These are phyloP conservation scores for Chrysotoxum bicinctum DNA, from an alignment of 2,888 invertebrate genomes.

Conservation along the genomic window DNA sequence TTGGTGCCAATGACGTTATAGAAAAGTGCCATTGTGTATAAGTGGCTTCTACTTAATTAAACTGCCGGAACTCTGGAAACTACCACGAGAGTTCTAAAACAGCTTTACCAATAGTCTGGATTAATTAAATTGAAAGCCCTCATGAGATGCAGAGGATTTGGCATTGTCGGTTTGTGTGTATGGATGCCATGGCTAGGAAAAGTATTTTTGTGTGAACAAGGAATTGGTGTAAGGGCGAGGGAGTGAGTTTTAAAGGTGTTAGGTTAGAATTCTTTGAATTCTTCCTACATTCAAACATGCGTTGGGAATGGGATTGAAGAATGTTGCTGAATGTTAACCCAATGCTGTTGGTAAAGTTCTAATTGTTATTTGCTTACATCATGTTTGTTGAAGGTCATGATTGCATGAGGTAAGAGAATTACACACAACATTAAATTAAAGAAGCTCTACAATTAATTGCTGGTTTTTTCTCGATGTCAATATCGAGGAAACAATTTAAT, in stretches of 20 bases:
- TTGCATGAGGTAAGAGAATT: neutral
- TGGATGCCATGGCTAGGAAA: neutral
- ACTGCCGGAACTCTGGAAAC: slow-evolving; percentile 47
- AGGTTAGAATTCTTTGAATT: slow-evolving; percentile 27
- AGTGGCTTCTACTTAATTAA: slow-evolving; percentile 70
- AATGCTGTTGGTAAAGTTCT: neutral
- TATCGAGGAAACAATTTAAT: neutral
- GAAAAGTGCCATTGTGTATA: slow-evolving; percentile 34
- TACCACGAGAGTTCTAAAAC: slow-evolving; percentile 34
- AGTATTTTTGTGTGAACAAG: neutral
- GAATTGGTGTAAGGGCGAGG: neutral
- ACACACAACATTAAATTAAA: neutral
- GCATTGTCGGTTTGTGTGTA: neutral
- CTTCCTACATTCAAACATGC: neutral
- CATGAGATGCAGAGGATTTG: slow-evolving; percentile 43
- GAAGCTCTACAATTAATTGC: neutral
- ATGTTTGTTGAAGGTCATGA: slow-evolving; percentile 25
- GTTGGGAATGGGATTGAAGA: neutral
- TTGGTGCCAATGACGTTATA: slow-evolving; percentile 40
- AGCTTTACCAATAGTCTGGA: slow-evolving; percentile 58
- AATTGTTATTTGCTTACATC: slow-evolving; percentile 40
- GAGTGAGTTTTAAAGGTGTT: neutral
- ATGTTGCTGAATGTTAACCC: neutral
- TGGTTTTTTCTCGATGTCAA: neutral
- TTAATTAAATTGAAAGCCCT: slow-evolving; percentile 69